Base-by-base conservation (phyloP, 1,140 invertebrate species). In the Drosophila prosaltans region DNA sequence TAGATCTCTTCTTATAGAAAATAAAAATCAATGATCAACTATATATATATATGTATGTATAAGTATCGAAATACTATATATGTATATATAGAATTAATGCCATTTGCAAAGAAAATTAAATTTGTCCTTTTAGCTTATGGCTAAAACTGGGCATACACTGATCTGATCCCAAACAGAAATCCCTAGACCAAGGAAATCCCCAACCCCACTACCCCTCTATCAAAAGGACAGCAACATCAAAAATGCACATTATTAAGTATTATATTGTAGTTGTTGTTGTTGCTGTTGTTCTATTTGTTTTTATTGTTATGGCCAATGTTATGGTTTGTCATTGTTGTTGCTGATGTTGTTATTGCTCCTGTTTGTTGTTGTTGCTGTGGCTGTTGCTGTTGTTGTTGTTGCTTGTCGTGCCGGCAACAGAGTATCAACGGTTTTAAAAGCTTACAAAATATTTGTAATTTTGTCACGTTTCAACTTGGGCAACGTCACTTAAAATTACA, bases 401-500 rank as follows among this genome's bases (percentile, higher is more conserved):
- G 69, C 54, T 65, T 70, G 69, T 72, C 64, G 76, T 79, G 67
- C 60, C 64, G 69, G 32, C 60, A 70, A 30, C 68, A 61, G 40
- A 30, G 69, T 64, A 78, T 86, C 79, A 88, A 82, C 83, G 80
- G 75, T 82, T 79, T 88, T 85, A 79, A 82, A 69, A 82, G 82
- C 82, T 88, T 82, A 85, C 82, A 71, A 76, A 88, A 85, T 85
- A 85, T 85, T 85, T 85, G 83, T 85, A 85, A 85, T 85, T 85
- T 85, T 88, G 82, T 85, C 82, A 85, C 82, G 82, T 85, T 85
- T 88, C 84, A 88, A 88, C 82, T 88, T 88, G 88, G 82, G 83
- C 74, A 74, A 77, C 74, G 57, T 59, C 62, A 60, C 74, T 85
- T 85, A 81, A 66, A 85, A 85, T 86, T 73, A 88, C 67, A 78